Conservation (phyloP, 2,113 vertebrate species). For the Recurvirostra avosetta region DNA sequence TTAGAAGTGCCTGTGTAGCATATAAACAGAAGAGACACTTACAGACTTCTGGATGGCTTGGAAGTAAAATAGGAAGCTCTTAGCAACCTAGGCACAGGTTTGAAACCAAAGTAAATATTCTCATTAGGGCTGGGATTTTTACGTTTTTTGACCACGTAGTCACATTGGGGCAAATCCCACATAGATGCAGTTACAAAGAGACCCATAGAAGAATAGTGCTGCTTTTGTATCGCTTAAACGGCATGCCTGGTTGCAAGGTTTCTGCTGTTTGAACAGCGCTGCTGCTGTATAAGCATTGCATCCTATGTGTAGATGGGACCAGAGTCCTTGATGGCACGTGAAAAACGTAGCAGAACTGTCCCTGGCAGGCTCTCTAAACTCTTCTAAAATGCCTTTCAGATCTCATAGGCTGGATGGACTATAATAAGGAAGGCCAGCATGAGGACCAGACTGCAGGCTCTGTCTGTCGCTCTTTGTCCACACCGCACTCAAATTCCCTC, state of each 20-base stretch:
- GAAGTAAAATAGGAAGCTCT: background rate
- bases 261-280: background rate
- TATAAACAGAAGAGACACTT: background rate
- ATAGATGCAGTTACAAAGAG: background rate
- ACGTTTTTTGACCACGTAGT: background rate
- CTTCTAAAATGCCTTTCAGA: constrained; percentile 77
- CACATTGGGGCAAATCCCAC: background rate
- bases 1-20: background rate
- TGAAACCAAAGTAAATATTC: background rate
- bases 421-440: constrained; percentile 76
- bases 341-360: background rate
- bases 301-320: background rate
- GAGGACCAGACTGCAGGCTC: constrained; percentile 75
- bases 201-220: background rate
- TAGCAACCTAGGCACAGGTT: background rate
- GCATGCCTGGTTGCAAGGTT: background rate
- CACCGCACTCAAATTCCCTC: constrained; percentile 77
- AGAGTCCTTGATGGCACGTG: background rate
- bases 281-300: background rate
- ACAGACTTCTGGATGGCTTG: background rate
- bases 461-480: constrained; percentile 75
- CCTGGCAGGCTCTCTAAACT: constrained; percentile 53
- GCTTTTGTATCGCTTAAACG: background rate
- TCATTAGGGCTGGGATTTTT: background rate
- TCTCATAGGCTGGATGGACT: constrained; percentile 83